Conservation (phyloP, 2,797 vertebrate genomes). For the Sebastiscus tertius region DNA sequence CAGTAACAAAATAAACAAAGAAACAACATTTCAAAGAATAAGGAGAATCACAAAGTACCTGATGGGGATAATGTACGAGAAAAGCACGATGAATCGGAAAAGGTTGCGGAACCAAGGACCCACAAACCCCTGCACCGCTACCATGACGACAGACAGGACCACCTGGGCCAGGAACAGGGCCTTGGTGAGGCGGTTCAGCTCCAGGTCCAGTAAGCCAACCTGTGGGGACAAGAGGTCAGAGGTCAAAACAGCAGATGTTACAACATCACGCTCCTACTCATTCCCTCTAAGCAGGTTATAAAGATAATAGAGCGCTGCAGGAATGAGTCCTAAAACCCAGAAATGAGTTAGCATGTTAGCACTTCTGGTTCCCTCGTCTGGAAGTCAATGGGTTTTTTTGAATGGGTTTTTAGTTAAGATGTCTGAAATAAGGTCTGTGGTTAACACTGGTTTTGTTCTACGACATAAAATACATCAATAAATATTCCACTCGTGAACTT, state of each 20-base stretch:
- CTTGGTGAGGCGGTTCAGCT: conserved; percentile 96
- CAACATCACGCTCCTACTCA: neutral
- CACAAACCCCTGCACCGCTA: conserved; percentile 93
- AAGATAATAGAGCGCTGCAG: too few species aligned
- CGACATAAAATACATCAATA: too few species aligned
- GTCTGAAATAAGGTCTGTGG: too few species aligned
- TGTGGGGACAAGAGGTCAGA: conserved; percentile 61
- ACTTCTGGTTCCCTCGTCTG: too few species aligned
- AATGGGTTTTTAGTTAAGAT: too few species aligned
- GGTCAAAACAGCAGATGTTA: neutral
- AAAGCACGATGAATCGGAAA: conserved; percentile 94
- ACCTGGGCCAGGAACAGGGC: conserved; percentile 95
- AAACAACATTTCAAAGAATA: neutral
- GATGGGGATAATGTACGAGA: conserved; percentile 99
- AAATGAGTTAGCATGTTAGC: too few species aligned
- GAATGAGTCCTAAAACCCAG: too few species aligned
- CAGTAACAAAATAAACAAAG: neutral
- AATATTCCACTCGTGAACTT: too few species aligned
- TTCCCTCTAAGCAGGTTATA: neutral
- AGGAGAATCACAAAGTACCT: conserved; percentile 81
- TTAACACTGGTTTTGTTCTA: too few species aligned
- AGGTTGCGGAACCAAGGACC: conserved; percentile 96
- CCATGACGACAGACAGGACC: conserved; percentile 91
- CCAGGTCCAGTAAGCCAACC: conserved; percentile 95
- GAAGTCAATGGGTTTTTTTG: too few species aligned